These are phyloP conservation scores for Coremacera marginata DNA, from an alignment of 2,888 invertebrate genomes.

Conservation along the genomic window DNA sequence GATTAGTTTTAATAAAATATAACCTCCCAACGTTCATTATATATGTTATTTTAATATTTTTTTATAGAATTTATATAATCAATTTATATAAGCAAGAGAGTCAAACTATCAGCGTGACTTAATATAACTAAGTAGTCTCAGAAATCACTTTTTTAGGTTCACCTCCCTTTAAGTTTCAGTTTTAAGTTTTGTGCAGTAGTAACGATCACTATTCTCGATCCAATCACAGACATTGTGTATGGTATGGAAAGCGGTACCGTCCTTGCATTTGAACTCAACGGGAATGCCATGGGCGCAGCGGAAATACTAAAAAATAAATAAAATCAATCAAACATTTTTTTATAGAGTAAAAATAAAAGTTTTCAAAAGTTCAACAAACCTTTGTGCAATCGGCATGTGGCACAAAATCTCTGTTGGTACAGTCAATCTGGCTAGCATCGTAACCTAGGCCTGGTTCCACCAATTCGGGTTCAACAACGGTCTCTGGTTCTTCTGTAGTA, in stretches of 20 bases:
- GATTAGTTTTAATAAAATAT: background rate
- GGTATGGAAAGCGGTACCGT: conserved; percentile 82
- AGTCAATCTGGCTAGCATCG: conserved; percentile 67
- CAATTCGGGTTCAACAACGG: conserved; percentile 39
- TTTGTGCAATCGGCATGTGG: conserved; percentile 73
- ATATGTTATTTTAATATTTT: conserved; percentile 2
- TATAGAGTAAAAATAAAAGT: background rate
- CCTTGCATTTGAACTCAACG: conserved; percentile 79
- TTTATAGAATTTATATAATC: background rate
- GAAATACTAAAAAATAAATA: conserved; percentile 76
- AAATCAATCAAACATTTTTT: background rate
- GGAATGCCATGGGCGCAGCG: conserved; percentile 86
- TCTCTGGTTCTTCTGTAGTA: conserved; percentile 39
- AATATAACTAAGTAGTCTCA: background rate
- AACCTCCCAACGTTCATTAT: background rate
- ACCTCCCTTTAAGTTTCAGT: conserved; percentile 48
- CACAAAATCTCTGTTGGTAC: conserved; percentile 72
- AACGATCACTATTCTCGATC: conserved; percentile 79
- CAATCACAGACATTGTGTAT: conserved; percentile 82
- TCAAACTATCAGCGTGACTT: background rate
- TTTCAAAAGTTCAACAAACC: conserved; percentile 63
- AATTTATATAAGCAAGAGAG: too few species aligned
- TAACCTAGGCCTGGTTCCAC: conserved; percentile 34
- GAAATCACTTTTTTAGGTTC: conserved; percentile 49
- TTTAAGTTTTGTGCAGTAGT: conserved; percentile 63